A percentile compares a stretch with the other conserved stretches of the same genome.
Conservation (phyloP, 2,888 invertebrate genomes). For the Psylliodes chrysocephalus region DNA sequence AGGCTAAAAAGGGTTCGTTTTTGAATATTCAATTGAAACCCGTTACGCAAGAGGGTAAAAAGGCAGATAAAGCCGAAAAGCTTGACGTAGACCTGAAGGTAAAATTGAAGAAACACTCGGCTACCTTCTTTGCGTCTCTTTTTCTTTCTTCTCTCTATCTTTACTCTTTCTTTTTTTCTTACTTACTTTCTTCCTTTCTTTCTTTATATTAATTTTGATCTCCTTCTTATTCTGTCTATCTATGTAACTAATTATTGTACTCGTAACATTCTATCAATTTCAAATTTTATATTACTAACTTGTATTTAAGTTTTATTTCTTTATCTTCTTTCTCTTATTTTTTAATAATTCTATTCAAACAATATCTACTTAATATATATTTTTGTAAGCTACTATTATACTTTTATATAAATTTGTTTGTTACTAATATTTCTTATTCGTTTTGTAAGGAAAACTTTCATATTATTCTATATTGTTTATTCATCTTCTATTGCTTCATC, state of each 20-base stretch:
- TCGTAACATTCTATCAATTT: conserved; percentile 13
- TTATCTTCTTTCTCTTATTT: conserved; percentile 10
- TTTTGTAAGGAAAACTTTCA: too few species aligned
- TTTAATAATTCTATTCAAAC: too few species aligned
- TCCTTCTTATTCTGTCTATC: not conserved
- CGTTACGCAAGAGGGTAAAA: conserved; percentile 63
- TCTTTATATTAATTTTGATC: not conserved
- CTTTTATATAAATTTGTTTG: too few species aligned
- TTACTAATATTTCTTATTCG: too few species aligned
- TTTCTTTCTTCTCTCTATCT: conserved; percentile 32
- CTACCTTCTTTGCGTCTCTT: conserved; percentile 26
- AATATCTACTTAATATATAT: too few species aligned
- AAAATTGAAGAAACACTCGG: conserved; percentile 44
- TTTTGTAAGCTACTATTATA: too few species aligned
- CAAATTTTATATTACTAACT: conserved; percentile 20
- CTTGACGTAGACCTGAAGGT: conserved; percentile 62
- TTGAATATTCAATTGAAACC: conserved; percentile 72
- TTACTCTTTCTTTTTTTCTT: conserved; percentile 7
- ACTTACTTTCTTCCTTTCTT: not conserved
- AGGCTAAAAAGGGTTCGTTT: conserved; percentile 68
- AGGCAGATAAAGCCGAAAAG: conserved; percentile 57
- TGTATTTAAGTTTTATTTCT: conserved; percentile 23
- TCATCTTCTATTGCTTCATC: too few species aligned
- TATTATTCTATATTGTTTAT: too few species aligned
- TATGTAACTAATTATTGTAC: not conserved